Conservation (phyloP, 2,888 invertebrate genomes). For the Erynnis tages region DNA sequence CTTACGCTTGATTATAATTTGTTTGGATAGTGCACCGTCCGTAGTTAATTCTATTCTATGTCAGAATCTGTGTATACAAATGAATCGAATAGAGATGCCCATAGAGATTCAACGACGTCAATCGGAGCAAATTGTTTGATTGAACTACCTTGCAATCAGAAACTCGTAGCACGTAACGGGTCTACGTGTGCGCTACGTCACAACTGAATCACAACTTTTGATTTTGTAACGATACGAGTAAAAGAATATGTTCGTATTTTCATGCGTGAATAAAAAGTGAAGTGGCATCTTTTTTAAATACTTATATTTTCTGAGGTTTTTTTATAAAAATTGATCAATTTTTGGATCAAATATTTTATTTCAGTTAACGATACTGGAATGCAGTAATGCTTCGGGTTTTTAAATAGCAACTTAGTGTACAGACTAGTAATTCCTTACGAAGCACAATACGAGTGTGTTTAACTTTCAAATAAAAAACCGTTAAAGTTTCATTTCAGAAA, state of each 20-base stretch:
- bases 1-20: background rate
- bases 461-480: too few species aligned
- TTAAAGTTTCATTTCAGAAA: too few species aligned
- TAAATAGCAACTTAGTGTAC: too few species aligned
- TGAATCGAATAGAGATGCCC: slow-evolving; percentile 41
- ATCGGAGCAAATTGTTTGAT: slow-evolving; percentile 55
- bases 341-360: too few species aligned
- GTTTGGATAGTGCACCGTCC: slow-evolving; percentile 4
- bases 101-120: slow-evolving; percentile 48
- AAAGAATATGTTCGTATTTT: background rate
- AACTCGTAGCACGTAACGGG: slow-evolving; percentile 49
- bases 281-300: background rate
- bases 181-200: slow-evolving; percentile 38
- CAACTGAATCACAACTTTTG: slow-evolving; percentile 1
- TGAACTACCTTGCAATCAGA: slow-evolving; percentile 52
- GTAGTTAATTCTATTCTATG: slow-evolving; percentile 8
- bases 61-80: slow-evolving; percentile 40
- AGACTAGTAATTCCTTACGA: too few species aligned
- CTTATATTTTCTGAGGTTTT: background rate
- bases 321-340: too few species aligned
- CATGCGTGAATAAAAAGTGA: background rate
- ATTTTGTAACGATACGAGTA: background rate
- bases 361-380: too few species aligned
- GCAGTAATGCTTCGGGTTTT: too few species aligned
- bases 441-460: too few species aligned